Evolutionary conservation across 2,888 invertebrate species (phyloP), one percentile per base, ranked within the genome.

Genomic region (Cryptus armator): DNA sequence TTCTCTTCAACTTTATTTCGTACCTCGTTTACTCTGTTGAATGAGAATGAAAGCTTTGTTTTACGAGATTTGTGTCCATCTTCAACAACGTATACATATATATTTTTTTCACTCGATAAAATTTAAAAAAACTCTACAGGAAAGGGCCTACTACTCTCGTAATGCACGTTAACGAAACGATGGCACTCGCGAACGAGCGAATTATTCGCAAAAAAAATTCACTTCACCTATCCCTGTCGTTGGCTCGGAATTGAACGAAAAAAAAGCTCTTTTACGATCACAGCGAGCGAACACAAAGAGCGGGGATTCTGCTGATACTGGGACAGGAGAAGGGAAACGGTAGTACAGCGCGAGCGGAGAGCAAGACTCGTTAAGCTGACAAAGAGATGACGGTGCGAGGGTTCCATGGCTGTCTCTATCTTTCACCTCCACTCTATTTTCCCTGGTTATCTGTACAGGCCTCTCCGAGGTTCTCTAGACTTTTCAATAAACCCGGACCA

Each of bases 331-430:
- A n/a, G 24, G 3, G 59, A 14, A 5, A 12, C 32, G 3, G 37
- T 9, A 37, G 64, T 32, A 32, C 16, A 3, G n/a, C 2, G 16
- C 16, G 70, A 37, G 16, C 32, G 10, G 12, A 48, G 48, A n/a
- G 9, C 48, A 53, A 74, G 62, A 46, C 62, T 74, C 32, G 74
- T 74, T 62, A 62, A 62, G 46, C 74, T 62, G 59, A 74, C 74
- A 74, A 74, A 74, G 46, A 43, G 51, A 75, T 37, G 32, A 19
- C 75, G 16, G 43, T 19, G 37, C 5, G 64, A 37, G 19, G 37
- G 51, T 51, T n/a, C 43, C 14, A 4, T 32, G 32, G n/a, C 62
- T 48, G 19, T 56, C 68, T 46, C 29, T 62, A 14, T 59, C 56
- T 44, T 32, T n/a, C 59, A 16, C 14, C 37, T 37, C 64, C 14